Base-by-base conservation (phyloP, 2,797 vertebrate species). In the Sciurus vulgaris region DNA sequence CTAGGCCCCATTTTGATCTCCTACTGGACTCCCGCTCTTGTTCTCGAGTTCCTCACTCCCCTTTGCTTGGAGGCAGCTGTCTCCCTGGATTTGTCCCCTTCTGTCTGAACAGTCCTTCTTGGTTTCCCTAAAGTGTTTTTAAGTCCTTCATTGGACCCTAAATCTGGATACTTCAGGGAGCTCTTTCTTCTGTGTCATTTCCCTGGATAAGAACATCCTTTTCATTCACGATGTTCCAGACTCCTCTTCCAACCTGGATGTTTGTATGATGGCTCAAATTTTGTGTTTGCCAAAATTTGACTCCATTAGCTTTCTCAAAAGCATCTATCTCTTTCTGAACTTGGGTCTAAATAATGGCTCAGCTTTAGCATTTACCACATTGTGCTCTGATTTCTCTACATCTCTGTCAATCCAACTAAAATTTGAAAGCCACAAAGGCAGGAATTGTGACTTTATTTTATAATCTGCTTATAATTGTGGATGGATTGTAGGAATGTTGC, bases 221-320 rank as follows among this genome's bases (percentile, higher is more conserved):
- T 92, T 26, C 61, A 35, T 84, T 83, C 86, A n/a, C 38, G n/a
- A 72, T 87, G 33, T 76, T 76, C 35, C n/a, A 73, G 54, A 84
- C 65, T 78, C 44, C 65, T 85, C 65, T 56, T 96, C 79, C 76
- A 82, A n/a, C 22, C 13, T 91, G 28, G 59, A 3, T 76, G 30
- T 76, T 69, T 69, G n/a, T n/a, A 47, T 44, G 11, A 30, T 44
- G 70, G 28, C 49, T 87, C 61, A 87, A n/a, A 54, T 77, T 44
- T 41, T 54, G 1, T 76, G 1, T 70, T 14, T 61, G 44, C 13
- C 44, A 87, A 56, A 56, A 47, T 47, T 30, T 83, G 51, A 82
- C 28, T 70, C 91, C 9, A 63, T 90, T 81, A 61, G 18, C 63
- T 89, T 77, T 86, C 81, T 86, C 1, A 14, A 63, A 90, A 77